Percentiles rank a stretch among this genome's conserved stretches.
These are phyloP conservation scores for Stomatorhinus ivindoensis DNA, from an alignment of 2,113 vertebrate genomes.

Conservation along the genomic window DNA sequence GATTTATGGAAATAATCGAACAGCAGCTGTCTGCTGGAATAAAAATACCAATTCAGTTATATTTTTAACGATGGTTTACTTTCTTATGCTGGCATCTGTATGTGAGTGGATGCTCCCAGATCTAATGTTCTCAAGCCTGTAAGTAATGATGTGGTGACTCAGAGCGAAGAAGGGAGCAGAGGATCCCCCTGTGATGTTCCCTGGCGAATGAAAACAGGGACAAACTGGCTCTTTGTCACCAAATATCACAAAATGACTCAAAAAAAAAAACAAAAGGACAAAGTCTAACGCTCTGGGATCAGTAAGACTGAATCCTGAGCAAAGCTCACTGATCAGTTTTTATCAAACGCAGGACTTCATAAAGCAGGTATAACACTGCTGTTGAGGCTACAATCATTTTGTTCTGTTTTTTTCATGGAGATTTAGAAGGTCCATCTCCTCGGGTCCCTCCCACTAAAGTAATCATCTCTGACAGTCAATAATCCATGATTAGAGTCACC, in stretches of 20 bases:
- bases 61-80: background rate
- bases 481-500: slow-evolving; percentile 56
- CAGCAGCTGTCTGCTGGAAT: slow-evolving; percentile 76
- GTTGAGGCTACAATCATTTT: background rate
- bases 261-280: background rate
- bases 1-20: slow-evolving; percentile 84
- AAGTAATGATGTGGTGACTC: slow-evolving; percentile 67
- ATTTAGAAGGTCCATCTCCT: background rate
- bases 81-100: background rate
- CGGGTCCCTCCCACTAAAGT: background rate
- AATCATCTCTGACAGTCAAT: slow-evolving; percentile 44
- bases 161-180: slow-evolving; percentile 71
- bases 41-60: slow-evolving; percentile 29
- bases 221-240: background rate
- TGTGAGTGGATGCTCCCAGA: slow-evolving; percentile 35
- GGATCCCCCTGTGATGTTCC: background rate
- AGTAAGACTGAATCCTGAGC: background rate
- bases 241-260: background rate
- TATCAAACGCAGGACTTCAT: background rate
- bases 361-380: background rate
- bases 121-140: slow-evolving; percentile 55
- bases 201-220: background rate
- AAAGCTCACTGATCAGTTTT: background rate
- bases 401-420: background rate
- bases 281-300: background rate